A percentile compares a stretch with the other conserved stretches of the same genome.
Conservation (phyloP, 2,113 vertebrate species). For the Merops nubicus region DNA sequence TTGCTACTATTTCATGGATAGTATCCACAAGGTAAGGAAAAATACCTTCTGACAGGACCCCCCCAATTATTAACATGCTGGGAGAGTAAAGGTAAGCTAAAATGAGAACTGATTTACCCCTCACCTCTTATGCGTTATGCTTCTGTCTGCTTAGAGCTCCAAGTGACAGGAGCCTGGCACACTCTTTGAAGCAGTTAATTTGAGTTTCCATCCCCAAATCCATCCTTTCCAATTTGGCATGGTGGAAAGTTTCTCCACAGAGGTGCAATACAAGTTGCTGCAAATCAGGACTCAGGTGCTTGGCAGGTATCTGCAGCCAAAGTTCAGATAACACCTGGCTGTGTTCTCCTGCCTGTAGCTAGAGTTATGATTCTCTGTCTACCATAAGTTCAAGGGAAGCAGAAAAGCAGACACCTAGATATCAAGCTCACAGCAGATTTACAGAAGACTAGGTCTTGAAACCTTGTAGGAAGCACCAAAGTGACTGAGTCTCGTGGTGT, state of each 20-base stretch:
- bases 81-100: background rate
- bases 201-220: background rate
- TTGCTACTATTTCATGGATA: constrained; percentile 17
- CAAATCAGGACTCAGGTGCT: constrained; percentile 44
- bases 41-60: background rate
- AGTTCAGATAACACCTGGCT: constrained; percentile 22
- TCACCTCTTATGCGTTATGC: background rate
- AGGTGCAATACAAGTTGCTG: background rate
- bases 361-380: background rate
- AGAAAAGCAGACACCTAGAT: background rate
- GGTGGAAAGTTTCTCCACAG: background rate
- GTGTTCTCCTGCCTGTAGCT: background rate
- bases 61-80: background rate
- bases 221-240: background rate
- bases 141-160: background rate
- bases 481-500: background rate
- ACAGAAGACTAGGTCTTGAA: background rate
- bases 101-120: background rate
- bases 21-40: constrained; percentile 12
- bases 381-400: background rate
- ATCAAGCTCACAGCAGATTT: background rate
- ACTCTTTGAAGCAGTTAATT: background rate
- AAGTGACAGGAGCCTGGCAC: background rate
- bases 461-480: background rate
- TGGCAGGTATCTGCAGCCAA: constrained; percentile 21